Conservation (phyloP, 2,888 invertebrate genomes). For the Phyto melanocephala region DNA sequence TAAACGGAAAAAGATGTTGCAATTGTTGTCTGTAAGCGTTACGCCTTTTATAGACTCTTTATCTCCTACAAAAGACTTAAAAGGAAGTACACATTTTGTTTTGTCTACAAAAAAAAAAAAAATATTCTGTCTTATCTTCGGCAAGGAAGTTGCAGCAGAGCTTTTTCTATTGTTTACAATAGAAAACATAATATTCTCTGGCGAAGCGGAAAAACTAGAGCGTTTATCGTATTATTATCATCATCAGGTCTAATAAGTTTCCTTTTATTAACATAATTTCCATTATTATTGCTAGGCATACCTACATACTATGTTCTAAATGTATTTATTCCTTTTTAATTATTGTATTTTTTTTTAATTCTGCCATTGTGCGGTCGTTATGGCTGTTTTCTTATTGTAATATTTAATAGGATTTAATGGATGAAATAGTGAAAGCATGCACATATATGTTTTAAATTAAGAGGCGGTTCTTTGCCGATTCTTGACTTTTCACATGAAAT, state of each 20-base stretch:
- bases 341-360: neutral
- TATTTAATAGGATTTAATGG: neutral
- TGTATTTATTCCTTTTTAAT: no score
- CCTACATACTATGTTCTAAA: no score
- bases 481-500: neutral
- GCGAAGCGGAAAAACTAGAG: constrained; percentile 21
- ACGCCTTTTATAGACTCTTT: constrained; percentile 16
- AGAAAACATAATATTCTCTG: neutral
- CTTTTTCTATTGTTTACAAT: constrained; percentile 35
- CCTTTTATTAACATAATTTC: constrained; percentile 18
- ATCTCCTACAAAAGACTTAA: constrained; percentile 11
- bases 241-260: neutral
- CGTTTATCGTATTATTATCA: constrained; percentile 44
- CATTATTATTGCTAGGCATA: neutral
- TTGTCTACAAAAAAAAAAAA: neutral
- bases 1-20: constrained; percentile 53
- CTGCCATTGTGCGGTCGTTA: neutral
- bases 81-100: constrained; percentile 44
- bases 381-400: neutral
- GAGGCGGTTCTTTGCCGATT: neutral
- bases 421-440: neutral
- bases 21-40: neutral
- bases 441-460: neutral
- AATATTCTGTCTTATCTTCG: neutral
- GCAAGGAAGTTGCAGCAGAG: constrained; percentile 37